Base-by-base conservation (phyloP, 2,888 invertebrate species). In the Osmoderma eremita region DNA sequence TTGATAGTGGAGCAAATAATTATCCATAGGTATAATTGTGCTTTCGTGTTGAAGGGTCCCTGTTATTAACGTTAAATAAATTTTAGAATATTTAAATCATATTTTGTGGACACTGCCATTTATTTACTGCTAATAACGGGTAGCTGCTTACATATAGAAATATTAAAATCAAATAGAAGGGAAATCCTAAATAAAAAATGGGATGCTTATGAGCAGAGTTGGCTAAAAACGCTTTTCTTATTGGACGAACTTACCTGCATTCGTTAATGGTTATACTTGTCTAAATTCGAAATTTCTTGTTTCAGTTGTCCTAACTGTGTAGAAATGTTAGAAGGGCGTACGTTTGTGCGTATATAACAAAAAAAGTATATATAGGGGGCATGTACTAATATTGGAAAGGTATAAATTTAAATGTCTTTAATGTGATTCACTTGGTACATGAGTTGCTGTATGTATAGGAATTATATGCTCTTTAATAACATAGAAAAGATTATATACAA, bases 231-330 rank as follows among this genome's bases (percentile, higher is more conserved):
- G 53, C 53, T 53, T 61, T 41, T 30, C 24, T 61, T 61, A 10
- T 45, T 58, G 45, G 36, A 39, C 10, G 12, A 36, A 38, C 17
- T 3, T 53, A 12, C 30, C 6, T 30, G 10, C 30, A 8, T 30
- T 30, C 5, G 10, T 30, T 8, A 2, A 30, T 3, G 1, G 5
- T 30, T 30, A 30, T 4, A 53, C 8, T 53, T 8, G 36, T 53
- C 38, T 53, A 38, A 53, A 38, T 38, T 17, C 17, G n/a, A 38
- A 38, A 18, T 18, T 61, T 58, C 30, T 61, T 30, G 12, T 61
- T 61, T 48, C 58, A 61, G 58, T 61, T 61, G 36, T 18, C 58
- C 30, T 61, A 61, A 56, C 24, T 56, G 22, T 56, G 13, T 56
- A 56, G 22, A 36, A 51, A 51, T 42, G 42, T 42, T 2, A 42